These are phyloP conservation scores for Scyliorhinus canicula DNA, from an alignment of 2,797 vertebrate species.

Conservation along the genomic window DNA sequence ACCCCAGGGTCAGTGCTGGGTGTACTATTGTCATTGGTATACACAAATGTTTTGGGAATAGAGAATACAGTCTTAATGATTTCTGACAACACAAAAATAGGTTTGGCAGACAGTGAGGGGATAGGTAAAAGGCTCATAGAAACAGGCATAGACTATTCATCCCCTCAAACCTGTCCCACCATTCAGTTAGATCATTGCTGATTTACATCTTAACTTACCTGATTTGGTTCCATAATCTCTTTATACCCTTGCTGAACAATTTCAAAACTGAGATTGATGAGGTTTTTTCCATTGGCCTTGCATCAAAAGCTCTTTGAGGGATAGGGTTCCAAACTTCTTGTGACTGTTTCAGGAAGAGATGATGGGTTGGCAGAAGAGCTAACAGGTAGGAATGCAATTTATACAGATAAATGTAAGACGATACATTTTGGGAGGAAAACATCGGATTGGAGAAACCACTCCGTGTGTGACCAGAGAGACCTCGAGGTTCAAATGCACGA, in stretches of 20 bases:
- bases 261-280: background rate
- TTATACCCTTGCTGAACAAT: background rate
- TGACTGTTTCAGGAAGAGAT: background rate
- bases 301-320: background rate
- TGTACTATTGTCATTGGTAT: background rate
- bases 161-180: background rate
- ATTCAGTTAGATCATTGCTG: background rate
- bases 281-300: background rate
- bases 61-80: background rate
- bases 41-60: background rate
- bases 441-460: background rate
- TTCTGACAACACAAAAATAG: background rate
- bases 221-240: background rate
- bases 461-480: background rate
- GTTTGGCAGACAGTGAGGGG: background rate
- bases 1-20: background rate
- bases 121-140: background rate
- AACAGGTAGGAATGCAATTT: background rate
- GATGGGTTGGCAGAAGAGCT: background rate
- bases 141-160: background rate
- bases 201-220: background rate
- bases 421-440: background rate
- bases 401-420: background rate
- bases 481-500: background rate
- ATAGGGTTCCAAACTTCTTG: too few species aligned